Base-by-base conservation (phyloP, 1,140 invertebrate genomes). In the Telenomus remus region DNA sequence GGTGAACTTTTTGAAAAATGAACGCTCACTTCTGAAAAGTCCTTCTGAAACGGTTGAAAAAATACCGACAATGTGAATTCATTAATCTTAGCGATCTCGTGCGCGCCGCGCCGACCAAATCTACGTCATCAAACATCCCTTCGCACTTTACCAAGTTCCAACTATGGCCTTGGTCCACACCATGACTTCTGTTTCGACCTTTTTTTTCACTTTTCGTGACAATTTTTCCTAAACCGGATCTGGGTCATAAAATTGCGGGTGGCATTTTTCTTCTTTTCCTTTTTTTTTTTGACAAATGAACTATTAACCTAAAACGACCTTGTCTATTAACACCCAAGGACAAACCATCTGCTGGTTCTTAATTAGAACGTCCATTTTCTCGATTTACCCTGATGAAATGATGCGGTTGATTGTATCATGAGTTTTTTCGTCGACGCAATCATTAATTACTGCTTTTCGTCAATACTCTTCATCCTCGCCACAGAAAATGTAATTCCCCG, bases 11-110 rank as follows among this genome's bases (percentile, higher is more conserved):
- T 81, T 83, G 81, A 83, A 83, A 83, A 81, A 83, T 83, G 81
- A 81, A 71, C 69, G 44, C 61, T 79, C 63, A 44, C 72, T 78
- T 81, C 77, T 75, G 78, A 83, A 81, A 81, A 83, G 81, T 83
- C 80, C 74, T 80, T 75, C 76, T 80, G 81, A 83, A 83, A 81
- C 78, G 79, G 78, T 63, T 80, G 80, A 83, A 83, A 82, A 83
- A 83, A 83, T 80, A 80, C 80, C 78, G 79, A 81, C 81, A 83
- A 83, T 83, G 76, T 79, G 73, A 80, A 80, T 80, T 80, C 81
- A 83, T 83, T 81, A 83, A 81, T 83, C 81, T 83, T 81, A 46
- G 75, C 77, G 60, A 79, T 82, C 76, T 71, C 60, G 78, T 61
- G 69, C 71, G 68, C 76, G 61, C 61, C 64, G 60, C 64, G 50